Base-by-base conservation (phyloP, 1,140 invertebrate species). In the Aporrectodea caliginosa region DNA sequence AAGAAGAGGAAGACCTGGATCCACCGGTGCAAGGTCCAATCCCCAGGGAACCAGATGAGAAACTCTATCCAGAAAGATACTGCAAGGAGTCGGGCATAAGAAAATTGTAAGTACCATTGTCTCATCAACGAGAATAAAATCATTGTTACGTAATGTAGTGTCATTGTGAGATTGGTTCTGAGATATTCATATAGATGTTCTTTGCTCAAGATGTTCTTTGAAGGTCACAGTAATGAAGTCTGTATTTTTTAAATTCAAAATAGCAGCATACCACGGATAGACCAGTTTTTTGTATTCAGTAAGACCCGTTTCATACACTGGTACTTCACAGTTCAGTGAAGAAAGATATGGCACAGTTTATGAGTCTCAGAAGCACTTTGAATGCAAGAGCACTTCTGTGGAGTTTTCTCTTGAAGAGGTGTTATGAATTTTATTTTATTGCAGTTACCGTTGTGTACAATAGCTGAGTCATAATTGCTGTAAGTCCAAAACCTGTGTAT, bases 11-110 rank as follows among this genome's bases (percentile, higher is more conserved):
- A 69, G 94, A 81, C 29, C 58, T 83, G 6, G 82, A 96, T 84
- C 91, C 93, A 35, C 93, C 95, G 31, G 96, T 98, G 1, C 95
- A 98, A 89, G 97, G 97, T 22, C 97, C 97, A 32, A 91, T 98
- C 82, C 96, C 96, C 76, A 93, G 92, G 79, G 97, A 99, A 88
- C 97, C 97, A 22, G 94, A 96, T 83, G 96, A 99, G 89, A 97
- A 97, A 81, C 92, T 90, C 1, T 84, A 85, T 80, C 89, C 89
- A 27, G 82, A 80, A 1, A 81, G n/a, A 1, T 92, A 92, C 84
- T 90, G 91, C 84, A 91, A 91, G 16, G 93, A 93, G 87, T 94
- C 94, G 79, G 94, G 95, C 35, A 96, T 97, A 84, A 91, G 94
- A 83, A 95, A 95, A 92, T 95, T 97, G 95, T 97, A 92, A 93